These are phyloP conservation scores for Tribolium freemani DNA, from an alignment of 2,888 invertebrate species.

Conservation along the genomic window DNA sequence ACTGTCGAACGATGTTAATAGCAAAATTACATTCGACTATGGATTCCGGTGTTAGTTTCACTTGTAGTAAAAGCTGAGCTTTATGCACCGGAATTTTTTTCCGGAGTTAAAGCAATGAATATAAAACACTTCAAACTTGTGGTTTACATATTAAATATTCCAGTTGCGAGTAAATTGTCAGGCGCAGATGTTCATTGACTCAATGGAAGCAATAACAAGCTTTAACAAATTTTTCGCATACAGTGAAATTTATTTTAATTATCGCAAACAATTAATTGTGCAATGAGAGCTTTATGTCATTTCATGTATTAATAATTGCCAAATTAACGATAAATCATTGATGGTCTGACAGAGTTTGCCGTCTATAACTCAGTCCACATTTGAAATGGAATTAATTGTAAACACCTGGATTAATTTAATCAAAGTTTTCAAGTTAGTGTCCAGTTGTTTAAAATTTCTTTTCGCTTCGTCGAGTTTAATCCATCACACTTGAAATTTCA, in stretches of 20 bases:
- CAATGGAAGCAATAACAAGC: neutral
- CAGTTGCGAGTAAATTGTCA: constrained; percentile 11
- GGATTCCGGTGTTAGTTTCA: neutral
- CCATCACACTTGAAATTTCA: constrained; percentile 1
- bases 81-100: neutral
- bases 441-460: neutral
- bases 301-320: neutral
- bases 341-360: neutral
- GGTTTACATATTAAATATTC: constrained; percentile 18
- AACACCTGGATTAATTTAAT: neutral
- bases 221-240: too few species aligned
- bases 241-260: too few species aligned
- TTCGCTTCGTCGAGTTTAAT: neutral
- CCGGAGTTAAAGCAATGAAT: neutral
- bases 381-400: neutral
- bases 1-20: neutral
- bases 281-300: neutral
- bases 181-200: constrained; percentile 26
- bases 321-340: neutral
- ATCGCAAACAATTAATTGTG: neutral
- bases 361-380: neutral
- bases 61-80: neutral
- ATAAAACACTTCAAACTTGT: constrained; percentile 3
- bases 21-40: neutral
- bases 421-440: too few species aligned